Conservation (phyloP, 2,888 invertebrate genomes). For the Micoletzkya japonica region DNA sequence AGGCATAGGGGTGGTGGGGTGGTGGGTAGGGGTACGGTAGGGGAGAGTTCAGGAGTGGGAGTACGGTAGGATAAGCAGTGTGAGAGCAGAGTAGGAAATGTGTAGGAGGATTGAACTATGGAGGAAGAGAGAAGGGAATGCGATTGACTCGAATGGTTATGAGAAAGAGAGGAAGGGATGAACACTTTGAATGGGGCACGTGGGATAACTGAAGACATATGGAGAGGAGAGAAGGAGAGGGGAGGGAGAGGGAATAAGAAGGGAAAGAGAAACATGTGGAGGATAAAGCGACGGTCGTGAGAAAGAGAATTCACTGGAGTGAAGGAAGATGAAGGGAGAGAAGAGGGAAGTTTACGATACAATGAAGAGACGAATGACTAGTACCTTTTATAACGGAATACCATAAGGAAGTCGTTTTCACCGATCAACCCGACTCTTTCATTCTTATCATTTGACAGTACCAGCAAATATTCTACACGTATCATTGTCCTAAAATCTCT, state of each 20-base stretch:
- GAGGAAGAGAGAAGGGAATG: background rate
- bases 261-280: background rate
- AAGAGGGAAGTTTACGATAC: background rate
- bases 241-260: background rate
- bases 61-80: too few relatives aligned
- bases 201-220: slow-evolving; percentile 28
- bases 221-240: slow-evolving; percentile 1
- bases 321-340: slow-evolving; percentile 1
- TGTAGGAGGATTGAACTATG: background rate
- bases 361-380: background rate
- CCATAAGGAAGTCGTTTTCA: slow-evolving; percentile 6
- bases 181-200: slow-evolving; percentile 28
- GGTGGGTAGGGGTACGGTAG: too few relatives aligned
- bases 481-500: too few relatives aligned
- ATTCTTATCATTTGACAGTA: background rate
- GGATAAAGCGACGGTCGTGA: background rate
- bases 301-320: too few relatives aligned
- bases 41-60: too few relatives aligned
- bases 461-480: too few relatives aligned
- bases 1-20: too few relatives aligned
- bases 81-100: too few relatives aligned
- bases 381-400: background rate
- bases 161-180: background rate
- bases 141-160: background rate
- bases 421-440: background rate